Conservation (phyloP, 2,888 invertebrate species). For the Drosophila affinis region DNA sequence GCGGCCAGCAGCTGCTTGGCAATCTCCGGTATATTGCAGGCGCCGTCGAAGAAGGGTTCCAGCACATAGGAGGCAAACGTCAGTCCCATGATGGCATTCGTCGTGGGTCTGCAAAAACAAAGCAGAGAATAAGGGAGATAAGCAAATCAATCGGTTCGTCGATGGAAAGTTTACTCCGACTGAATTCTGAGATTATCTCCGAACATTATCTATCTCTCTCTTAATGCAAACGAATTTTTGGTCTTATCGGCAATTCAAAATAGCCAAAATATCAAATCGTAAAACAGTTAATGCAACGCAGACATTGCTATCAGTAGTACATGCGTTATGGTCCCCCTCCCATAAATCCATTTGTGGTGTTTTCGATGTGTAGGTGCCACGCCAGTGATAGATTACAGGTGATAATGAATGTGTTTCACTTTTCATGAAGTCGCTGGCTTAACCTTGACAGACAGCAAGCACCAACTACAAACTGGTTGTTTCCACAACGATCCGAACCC, state of each 20-base stretch:
- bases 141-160: conserved; percentile 58
- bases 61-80: conserved; percentile 97
- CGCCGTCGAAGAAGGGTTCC: conserved; percentile 91
- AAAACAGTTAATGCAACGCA: conserved; percentile 25
- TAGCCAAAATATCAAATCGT: conserved; percentile 27
- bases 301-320: conserved; percentile 21
- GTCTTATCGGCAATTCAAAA: conserved; percentile 26
- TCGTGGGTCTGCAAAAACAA: conserved; percentile 89
- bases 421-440: conserved; percentile 5
- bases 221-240: conserved; percentile 11
- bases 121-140: neutral
- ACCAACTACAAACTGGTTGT: neutral
- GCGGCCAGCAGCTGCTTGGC: conserved; percentile 91
- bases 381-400: conserved; percentile 13
- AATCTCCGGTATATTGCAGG: conserved; percentile 88
- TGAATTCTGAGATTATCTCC: conserved; percentile 2
- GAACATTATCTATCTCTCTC: conserved; percentile 2
- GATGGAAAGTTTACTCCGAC: conserved; percentile 20
- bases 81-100: conserved; percentile 97
- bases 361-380: neutral
- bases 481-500: neutral
- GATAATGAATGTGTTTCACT: conserved; percentile 35
- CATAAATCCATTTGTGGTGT: conserved; percentile 9
- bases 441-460: conserved; percentile 3
- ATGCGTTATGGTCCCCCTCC: neutral